A percentile compares a stretch with the other conserved stretches of the same genome.
Conservation (phyloP, 2,113 vertebrate species). For the Daphoenositta chrysoptera region DNA sequence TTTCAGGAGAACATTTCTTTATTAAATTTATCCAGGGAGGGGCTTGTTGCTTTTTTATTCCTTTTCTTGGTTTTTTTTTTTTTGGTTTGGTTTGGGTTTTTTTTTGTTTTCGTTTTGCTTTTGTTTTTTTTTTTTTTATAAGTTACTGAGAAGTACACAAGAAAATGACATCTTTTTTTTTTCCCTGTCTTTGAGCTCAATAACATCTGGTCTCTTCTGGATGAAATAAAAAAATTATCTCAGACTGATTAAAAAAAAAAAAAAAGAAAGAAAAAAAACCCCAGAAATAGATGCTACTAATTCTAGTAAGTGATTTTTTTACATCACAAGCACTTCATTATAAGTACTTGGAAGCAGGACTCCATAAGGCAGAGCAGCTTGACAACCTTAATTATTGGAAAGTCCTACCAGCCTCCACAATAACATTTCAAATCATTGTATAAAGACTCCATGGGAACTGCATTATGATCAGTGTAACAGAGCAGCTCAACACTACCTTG, state of each 20-base stretch:
- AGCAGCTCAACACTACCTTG: not conserved
- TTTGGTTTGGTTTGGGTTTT: too few species aligned
- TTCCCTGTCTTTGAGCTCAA: not conserved
- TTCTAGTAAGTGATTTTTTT: not conserved
- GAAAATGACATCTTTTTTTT: not conserved
- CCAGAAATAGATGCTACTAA: not conserved
- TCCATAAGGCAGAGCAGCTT: not conserved
- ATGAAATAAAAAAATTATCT: not conserved
- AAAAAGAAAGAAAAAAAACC: rapidly evolving
- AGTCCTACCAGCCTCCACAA: not conserved
- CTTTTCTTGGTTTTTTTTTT: not conserved
- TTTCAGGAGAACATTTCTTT: not conserved
- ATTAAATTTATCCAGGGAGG: not conserved
- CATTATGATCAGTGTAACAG: not conserved
- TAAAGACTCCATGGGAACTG: not conserved
- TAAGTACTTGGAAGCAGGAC: not conserved
- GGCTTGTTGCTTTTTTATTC: not conserved
- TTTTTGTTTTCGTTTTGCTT: not conserved
- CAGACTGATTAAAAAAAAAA: not conserved
- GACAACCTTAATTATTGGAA: not conserved
- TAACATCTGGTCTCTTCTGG: not conserved
- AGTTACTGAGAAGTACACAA: not conserved
- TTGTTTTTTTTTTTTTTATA: too few species aligned
- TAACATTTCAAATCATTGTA: not conserved
- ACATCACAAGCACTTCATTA: not conserved